Evolutionary conservation across 2,113 vertebrate species (phyloP), one percentile per base, ranked within the genome.

Genomic region (Ramphastos sulfuratus): DNA sequence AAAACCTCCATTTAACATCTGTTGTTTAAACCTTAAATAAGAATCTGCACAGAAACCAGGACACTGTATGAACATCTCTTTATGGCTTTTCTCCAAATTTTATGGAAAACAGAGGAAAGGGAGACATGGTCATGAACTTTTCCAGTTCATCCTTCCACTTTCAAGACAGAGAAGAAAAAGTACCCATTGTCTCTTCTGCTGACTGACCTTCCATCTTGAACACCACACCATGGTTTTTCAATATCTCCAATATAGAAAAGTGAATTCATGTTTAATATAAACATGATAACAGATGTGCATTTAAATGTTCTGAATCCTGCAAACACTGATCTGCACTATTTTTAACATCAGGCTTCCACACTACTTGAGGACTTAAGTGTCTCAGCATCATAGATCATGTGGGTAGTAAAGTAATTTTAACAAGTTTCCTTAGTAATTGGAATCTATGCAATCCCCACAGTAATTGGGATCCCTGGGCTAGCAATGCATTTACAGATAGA

Each of bases 401-500:
- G n/a, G 58, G 24, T 44, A 79, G 52, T 75, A 86, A 83, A 85
- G n/a, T 70, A 44, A 82, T 91, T 92, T 91, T 77, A 86, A 82
- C 46, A 77, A 73, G 21, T 82, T 93, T 66, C 33, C 48, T 27
- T 61, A 69, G 44, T 31, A 89, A 93, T 70, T 4, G 9, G 89
- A 37, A 84, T 90, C 58, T 80, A 25, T 1, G 0, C 55, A 66
- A 8, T 80, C 91, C 85, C 67, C 71, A 42, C 50, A 66, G 42
- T 55, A 89, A 86, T 69, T 75, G 73, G 52, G 61, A 89, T 95
- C 46, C 93, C 48, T 2, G 0, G 55, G 56, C 54, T 79, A 58
- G 59, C 72, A 72, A 93, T 54, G 21, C 25, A 83, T 86, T 91
- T 87, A 66, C 25, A 91, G 82, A 94, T 48, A 84, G 73, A 92